Evolutionary conservation across 1,140 invertebrate genomes (phyloP).

Genomic region (Platyura marginata): DNA sequence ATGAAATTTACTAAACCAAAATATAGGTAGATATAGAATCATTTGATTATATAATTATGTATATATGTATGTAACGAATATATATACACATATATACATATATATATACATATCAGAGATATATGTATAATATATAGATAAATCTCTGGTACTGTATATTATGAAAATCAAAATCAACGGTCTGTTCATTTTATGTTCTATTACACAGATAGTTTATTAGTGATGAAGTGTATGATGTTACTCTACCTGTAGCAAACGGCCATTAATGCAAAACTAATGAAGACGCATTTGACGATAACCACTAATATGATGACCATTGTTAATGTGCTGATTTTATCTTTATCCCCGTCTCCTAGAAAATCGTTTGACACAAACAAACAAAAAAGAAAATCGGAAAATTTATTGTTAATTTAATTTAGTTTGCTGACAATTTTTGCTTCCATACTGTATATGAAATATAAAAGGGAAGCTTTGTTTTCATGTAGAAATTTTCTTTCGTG

Average conservation of each 20-base stretch:
- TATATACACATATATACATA: no score
- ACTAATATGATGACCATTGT: constrained; percentile 83
- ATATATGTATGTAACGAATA: background rate
- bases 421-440: no score
- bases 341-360: constrained; percentile 46
- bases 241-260: constrained; percentile 90
- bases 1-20: no score
- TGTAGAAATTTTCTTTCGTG: no score
- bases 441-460: no score
- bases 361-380: no score
- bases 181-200: constrained; percentile 14
- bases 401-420: no score
- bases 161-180: constrained; percentile 1
- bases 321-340: constrained; percentile 69
- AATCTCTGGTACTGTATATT: constrained; percentile 1
- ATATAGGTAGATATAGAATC: no score
- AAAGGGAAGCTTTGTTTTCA: no score
- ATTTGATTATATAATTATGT: background rate
- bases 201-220: no score
- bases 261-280: constrained; percentile 85
- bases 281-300: constrained; percentile 76
- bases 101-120: no score
- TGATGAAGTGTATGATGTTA: constrained; percentile 25
- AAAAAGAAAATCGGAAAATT: no score
- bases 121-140: constrained; percentile 4